Evolutionary conservation across 2,888 invertebrate genomes (phyloP).

Genomic region (Augiades crinisus): DNA sequence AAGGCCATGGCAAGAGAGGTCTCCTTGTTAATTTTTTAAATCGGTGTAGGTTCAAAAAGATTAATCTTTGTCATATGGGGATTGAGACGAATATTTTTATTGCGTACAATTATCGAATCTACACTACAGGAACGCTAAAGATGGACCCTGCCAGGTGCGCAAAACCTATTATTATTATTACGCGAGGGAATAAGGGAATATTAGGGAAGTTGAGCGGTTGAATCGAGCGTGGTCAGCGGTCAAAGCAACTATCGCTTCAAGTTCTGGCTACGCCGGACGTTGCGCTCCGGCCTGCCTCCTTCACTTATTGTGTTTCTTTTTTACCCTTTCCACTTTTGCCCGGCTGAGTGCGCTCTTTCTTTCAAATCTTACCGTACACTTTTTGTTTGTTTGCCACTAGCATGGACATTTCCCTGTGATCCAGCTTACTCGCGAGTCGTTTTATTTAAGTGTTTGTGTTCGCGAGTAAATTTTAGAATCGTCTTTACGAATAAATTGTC

Average conservation of each 20-base stretch:
- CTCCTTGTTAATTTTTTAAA: too few species aligned
- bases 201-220: conserved; percentile 32
- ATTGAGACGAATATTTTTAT: too few species aligned
- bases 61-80: too few species aligned
- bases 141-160: neutral
- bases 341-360: conserved; percentile 63
- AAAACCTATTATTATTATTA: conserved; percentile 19
- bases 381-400: conserved; percentile 60
- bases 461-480: conserved; percentile 8
- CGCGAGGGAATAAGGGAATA: conserved; percentile 26
- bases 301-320: conserved; percentile 64
- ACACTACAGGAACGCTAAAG: too few species aligned
- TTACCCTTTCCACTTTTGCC: conserved; percentile 56
- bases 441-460: conserved; percentile 28
- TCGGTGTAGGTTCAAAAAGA: too few species aligned
- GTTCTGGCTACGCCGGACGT: conserved; percentile 59
- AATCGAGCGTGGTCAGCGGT: conserved; percentile 56
- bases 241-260: conserved; percentile 49
- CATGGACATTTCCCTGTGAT: conserved; percentile 59
- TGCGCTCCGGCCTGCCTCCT: conserved; percentile 50
- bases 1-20: too few species aligned
- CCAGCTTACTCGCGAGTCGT: conserved; percentile 41
- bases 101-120: too few species aligned
- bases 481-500: conserved; percentile 5
- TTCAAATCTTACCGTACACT: conserved; percentile 50